phyloP scores from a whole-genome alignment of 1,140 invertebrate species.

The Pseudomyrmex concolor region DNA sequence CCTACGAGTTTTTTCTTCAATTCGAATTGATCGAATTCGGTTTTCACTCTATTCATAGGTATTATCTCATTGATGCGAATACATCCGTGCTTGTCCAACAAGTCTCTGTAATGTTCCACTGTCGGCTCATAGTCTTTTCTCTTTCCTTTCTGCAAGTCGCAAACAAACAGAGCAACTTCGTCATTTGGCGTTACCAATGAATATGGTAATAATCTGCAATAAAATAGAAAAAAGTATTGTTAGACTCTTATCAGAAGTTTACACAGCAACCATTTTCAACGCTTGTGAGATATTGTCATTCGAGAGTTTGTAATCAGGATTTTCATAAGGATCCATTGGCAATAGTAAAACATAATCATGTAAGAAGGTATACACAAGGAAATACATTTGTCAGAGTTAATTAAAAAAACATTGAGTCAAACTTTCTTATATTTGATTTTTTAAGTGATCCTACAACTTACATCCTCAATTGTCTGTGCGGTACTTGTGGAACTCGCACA shows the following conservation, averaged over 20 bases:
- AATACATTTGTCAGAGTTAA: not conserved
- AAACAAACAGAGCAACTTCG: conserved; percentile 86
- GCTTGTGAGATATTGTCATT: conserved; percentile 73
- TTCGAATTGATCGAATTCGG: conserved; percentile 89
- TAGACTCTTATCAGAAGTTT: not conserved
- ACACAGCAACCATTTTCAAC: conserved; percentile 3
- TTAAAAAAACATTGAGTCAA: conserved; percentile 16
- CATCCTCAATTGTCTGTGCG: conserved; percentile 82
- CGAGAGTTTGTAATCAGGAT: conserved; percentile 76
- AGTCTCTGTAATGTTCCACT: conserved; percentile 86
- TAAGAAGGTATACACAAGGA: not conserved
- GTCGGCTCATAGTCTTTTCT: conserved; percentile 87
- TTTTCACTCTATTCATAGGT: conserved; percentile 87
- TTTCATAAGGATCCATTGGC: conserved; percentile 84
- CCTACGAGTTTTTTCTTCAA: conserved; percentile 86
- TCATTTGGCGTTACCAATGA: conserved; percentile 83
- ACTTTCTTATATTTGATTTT: conserved; percentile 1
- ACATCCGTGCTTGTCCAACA: conserved; percentile 84
- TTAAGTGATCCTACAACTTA: conserved; percentile 72
- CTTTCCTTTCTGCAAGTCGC: conserved; percentile 83
- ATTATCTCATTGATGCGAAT: conserved; percentile 85
- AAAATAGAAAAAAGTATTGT: conserved; percentile 10
- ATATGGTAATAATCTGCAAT: conserved; percentile 84
- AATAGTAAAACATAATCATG: conserved; percentile 73
- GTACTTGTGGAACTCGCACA: conserved; percentile 83